Base-by-base conservation (phyloP, 2,797 vertebrate genomes). In the Pempheris klunzingeri region DNA sequence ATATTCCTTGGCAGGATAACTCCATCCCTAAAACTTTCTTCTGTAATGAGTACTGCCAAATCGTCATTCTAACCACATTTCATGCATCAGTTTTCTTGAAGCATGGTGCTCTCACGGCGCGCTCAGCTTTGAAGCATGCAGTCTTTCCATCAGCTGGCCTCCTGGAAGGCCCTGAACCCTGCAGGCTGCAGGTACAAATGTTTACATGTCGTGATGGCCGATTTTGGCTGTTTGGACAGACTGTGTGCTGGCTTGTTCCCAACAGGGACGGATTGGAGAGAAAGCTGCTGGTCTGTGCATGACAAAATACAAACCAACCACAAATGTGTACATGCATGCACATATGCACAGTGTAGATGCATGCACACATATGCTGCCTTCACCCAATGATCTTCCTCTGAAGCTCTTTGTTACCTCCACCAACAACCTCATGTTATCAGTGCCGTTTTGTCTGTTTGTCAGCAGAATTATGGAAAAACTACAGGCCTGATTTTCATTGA, bases 341-440 rank as follows among this genome's bases (percentile, higher is more conserved):
- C 4, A 26, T 1, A 54, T 28, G 36, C 26, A 49, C 13, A 14
- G 15, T 17, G 32, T 4, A 20, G 2, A 44, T 7, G 7, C 41
- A 58, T 53, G 1, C 8, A 52, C 12, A 43, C 54, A 20, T 17
- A 10, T 26, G 20, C 36, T 22, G 41, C 8, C 18, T 17, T 28
- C 39, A 10, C 12, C 2, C 2, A 3, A 0, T 53, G 14, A 65
- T 34, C 20, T 14, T 20, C 9, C 17, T 24, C 11, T 41, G 22
- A 62, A 53, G 64, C n/a, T 38, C 28, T 62, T 58, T 12, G 58
- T 64, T 32, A 53, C n/a, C n/a, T n/a, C n/a, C n/a, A n/a, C n/a
- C n/a, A n/a, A n/a, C n/a, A n/a, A n/a, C n/a, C n/a, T n/a, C n/a
- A n/a, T n/a, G n/a, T n/a, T n/a, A n/a, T n/a, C n/a, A n/a, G n/a